Base-by-base conservation (phyloP, 2,888 invertebrate species). In the Conops quadrifasciatus region DNA sequence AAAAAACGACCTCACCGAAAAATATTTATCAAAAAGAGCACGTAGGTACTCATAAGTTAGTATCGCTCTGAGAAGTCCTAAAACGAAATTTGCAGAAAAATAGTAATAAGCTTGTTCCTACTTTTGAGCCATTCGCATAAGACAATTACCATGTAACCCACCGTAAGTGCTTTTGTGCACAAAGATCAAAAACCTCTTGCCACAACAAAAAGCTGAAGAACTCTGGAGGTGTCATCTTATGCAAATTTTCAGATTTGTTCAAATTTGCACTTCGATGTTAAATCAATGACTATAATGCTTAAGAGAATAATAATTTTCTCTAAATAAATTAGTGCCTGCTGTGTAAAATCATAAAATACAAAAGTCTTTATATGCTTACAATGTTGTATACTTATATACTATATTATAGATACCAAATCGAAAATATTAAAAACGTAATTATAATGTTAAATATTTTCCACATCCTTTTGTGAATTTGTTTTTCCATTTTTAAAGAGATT, bases 181-280 rank as follows among this genome's bases (percentile, higher is more conserved):
- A 63, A 45, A 63, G 21, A 47, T 56, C 28, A 56, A 56, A 21
- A 15, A 24, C 21, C 36, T 58, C n/a, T 28, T 15, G 58, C 15
- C 24, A 28, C 45, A 62, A 66, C 47, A 67, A 43, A 49, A 47
- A 43, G 15, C 43, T 66, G 73, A 71, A 73, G 73, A 73, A 63
- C 71, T 71, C 58, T 51, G 71, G 75, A 76, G 66, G 76, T 76
- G 76, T 53, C 73, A 75, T 70, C 67, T 76, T 75, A 76, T 76
- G 75, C 64, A 70, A 70, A 64, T 70, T 15, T 28, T 26, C 45
- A 63, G 36, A 36, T 36, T 36, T 36, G 9, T 36, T 36, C 36
- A 71, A 72, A 75, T 75, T 72, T 63, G 68, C 76, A 75, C 75
- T 56, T 70, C 49, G 64, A 51, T 72, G 51, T 70, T 66, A 65